Evolutionary conservation across 2,797 vertebrate genomes (phyloP), one percentile per base, ranked within the genome.

Genomic region (Sebastes diploproa): DNA sequence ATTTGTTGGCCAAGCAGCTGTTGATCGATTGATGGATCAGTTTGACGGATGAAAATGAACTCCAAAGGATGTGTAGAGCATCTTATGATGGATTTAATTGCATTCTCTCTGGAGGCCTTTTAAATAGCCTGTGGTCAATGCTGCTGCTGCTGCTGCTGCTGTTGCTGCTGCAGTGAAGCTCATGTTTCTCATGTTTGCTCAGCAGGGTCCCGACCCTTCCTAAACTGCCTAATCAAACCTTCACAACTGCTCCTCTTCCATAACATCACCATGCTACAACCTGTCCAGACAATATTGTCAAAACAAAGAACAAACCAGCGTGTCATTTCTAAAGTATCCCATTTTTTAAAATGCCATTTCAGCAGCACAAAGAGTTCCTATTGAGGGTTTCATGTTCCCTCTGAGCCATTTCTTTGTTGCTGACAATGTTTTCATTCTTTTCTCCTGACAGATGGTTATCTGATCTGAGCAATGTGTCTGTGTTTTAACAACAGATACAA

Each of bases 1-100:
- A 66, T 72, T 85, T 58, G 32, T 77, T 72, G 50, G 46, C 70
- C 62, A 29, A 76, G 67, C 66, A 72, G 84, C 79, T 75, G 82
- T 72, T 77, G 80, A 90, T 88, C 25, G 75, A 88, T 89, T 42
- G 62, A 69, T 68, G 62, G 77, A 77, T 80, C 79, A 12, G 58
- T 77, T 81, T 85, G 82, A 88, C 61, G 60, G 79, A 78, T 81
- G 81, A 85, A 83, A 90, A 86, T 80, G n/a, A 89, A 88, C 76
- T 77, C 64, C 29, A 59, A 70, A 82, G 76, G 75, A 86, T 85
- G 73, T 68, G 36, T 20, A 46, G 77, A 80, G 81, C 77, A 68
- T 83, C 66, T 75, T 86, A 55, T 73, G 78, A 79, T 76, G 2
- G 78, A 90, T 86, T 46, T 72, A 69, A 86, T 86, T 77, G 65